Evolutionary conservation across 2,113 vertebrate genomes (phyloP).

Genomic region (Neotragus pygmaeus): DNA sequence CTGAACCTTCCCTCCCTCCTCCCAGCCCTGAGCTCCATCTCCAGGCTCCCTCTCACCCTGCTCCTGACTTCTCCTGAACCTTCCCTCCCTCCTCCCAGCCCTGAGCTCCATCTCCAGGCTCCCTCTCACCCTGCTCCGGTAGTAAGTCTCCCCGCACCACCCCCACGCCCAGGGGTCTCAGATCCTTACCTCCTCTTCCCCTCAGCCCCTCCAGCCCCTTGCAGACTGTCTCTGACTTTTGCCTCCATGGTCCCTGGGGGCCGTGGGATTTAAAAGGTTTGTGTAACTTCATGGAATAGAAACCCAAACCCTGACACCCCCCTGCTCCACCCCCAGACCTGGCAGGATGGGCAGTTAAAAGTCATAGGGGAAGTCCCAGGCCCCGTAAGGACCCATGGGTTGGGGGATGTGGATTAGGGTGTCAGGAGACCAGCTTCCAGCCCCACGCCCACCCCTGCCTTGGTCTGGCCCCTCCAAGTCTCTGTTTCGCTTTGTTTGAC

Average conservation of each 20-base stretch:
- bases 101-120: background rate
- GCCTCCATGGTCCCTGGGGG: slow-evolving; percentile 17
- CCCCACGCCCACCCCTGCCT: rapidly evolving
- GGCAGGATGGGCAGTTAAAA: background rate
- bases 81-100: no score
- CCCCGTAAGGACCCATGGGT: background rate
- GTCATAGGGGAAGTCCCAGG: background rate
- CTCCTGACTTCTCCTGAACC: no score
- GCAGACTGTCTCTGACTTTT: background rate
- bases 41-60: no score
- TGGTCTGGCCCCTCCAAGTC: background rate
- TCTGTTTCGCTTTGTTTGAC: background rate
- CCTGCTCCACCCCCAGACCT: background rate
- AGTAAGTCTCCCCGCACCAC: background rate
- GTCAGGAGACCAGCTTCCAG: background rate
- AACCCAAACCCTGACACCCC: slow-evolving; percentile 36
- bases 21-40: no score
- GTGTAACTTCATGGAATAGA: slow-evolving; percentile 20
- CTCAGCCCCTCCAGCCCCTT: background rate
- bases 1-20: no score
- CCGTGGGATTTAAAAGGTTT: slow-evolving; percentile 56
- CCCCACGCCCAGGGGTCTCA: background rate
- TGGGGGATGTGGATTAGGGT: no score
- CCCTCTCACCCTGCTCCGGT: background rate
- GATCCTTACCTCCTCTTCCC: background rate